Evolutionary conservation across 2,113 vertebrate species (phyloP).

Genomic region (Malurus cyaneus): DNA sequence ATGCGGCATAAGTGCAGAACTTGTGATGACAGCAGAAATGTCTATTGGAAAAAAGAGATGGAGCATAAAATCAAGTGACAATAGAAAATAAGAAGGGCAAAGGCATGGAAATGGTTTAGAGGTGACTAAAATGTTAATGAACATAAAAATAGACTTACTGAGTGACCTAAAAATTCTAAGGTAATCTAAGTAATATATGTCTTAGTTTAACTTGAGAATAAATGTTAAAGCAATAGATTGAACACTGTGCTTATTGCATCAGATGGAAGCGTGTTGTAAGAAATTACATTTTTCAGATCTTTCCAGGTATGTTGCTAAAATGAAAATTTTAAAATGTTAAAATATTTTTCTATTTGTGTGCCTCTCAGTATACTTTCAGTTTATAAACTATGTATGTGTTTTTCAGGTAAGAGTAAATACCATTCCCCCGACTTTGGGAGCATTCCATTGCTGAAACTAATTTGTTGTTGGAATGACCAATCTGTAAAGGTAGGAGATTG

Average conservation of each 20-base stretch:
- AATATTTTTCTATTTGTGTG: background rate
- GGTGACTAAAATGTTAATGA: background rate
- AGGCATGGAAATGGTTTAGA: background rate
- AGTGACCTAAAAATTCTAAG: background rate
- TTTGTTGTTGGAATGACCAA: slow-evolving; percentile 74
- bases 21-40: background rate
- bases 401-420: slow-evolving; percentile 58
- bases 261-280: background rate
- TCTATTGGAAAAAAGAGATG: background rate
- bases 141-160: background rate
- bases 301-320: background rate
- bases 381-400: background rate
- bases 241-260: background rate
- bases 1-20: background rate
- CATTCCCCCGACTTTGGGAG: slow-evolving; percentile 1
- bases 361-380: background rate
- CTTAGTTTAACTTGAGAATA: background rate
- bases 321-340: background rate
- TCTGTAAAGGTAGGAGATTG: slow-evolving; percentile 75
- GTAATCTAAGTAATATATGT: background rate
- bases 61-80: background rate
- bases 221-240: background rate
- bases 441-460: slow-evolving; percentile 66
- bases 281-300: background rate
- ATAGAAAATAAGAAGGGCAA: background rate